Conservation (phyloP, 2,888 invertebrate species). For the Dicycla oo region DNA sequence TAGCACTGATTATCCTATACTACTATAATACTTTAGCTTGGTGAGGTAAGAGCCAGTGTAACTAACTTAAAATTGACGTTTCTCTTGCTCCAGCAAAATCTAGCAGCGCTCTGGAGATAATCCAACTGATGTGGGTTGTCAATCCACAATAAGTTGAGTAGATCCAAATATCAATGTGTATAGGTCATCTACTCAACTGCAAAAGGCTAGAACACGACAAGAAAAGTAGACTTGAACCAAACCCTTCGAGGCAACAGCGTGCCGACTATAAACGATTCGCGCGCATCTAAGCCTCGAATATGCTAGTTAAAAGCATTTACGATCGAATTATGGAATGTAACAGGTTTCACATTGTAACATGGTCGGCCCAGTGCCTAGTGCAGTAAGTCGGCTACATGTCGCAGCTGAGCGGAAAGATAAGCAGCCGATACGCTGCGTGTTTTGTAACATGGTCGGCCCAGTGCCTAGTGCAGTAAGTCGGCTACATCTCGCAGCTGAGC, state of each 20-base stretch:
- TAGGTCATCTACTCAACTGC: not conserved
- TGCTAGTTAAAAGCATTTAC: slow-evolving; percentile 2
- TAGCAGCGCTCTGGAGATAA: not conserved
- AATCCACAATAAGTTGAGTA: not conserved
- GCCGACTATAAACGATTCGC: not conserved
- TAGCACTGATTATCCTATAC: not conserved
- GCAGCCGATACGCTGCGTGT: slow-evolving; percentile 36
- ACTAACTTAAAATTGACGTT: not conserved
- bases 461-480: too few species aligned
- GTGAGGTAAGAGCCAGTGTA: not conserved
- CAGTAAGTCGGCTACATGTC: slow-evolving; percentile 8
- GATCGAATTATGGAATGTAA: not conserved
- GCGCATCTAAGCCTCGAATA: not conserved
- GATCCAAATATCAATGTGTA: not conserved
- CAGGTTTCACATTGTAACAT: slow-evolving; percentile 3
- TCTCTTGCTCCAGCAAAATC: not conserved
- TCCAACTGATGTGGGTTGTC: not conserved
- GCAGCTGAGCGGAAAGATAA: slow-evolving; percentile 60
- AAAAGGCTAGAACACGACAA: not conserved
- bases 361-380: not conserved
- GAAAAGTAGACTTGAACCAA: not conserved
- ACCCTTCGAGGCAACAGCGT: not conserved
- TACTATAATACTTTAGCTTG: not conserved
- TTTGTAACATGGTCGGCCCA: too few species aligned
- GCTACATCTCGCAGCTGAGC: too few species aligned